phyloP scores from a whole-genome alignment of 2,888 invertebrate genomes.

The Troides oblongomaculatus region DNA sequence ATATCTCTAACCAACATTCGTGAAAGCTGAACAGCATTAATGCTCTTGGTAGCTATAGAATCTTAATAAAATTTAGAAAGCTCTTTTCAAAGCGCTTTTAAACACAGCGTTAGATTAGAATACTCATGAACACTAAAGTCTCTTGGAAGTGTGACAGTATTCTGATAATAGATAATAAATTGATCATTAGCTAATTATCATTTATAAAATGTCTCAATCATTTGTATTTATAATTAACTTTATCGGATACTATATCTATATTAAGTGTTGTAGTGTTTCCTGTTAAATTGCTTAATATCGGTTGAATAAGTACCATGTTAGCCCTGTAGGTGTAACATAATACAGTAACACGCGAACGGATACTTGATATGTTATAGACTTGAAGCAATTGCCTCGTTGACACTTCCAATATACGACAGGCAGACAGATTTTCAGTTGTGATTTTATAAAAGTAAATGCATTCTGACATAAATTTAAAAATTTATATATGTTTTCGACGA shows the following conservation, averaged over 20 bases:
- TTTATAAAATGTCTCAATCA: no score
- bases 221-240: no score
- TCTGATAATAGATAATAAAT: no score
- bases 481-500: no score
- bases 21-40: slow-evolving; percentile 22
- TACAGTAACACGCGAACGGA: slow-evolving; percentile 61
- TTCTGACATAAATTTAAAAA: background rate
- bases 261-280: background rate
- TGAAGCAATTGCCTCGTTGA: slow-evolving; percentile 48
- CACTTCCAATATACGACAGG: slow-evolving; percentile 31
- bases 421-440: slow-evolving; percentile 10
- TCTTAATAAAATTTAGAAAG: no score
- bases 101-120: background rate
- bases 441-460: slow-evolving; percentile 7
- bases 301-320: slow-evolving; percentile 48
- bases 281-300: slow-evolving; percentile 54
- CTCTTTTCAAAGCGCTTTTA: background rate
- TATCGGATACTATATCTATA: background rate
- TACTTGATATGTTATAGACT: slow-evolving; percentile 52
- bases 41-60: background rate
- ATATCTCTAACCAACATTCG: slow-evolving; percentile 21
- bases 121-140: background rate
- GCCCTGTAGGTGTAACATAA: slow-evolving; percentile 57
- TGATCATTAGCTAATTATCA: no score
- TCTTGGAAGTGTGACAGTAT: no score